Percentiles rank a stretch among this genome's conserved stretches.
Conservation (phyloP, 2,113 vertebrate genomes). For the Oriolus oriolus region DNA sequence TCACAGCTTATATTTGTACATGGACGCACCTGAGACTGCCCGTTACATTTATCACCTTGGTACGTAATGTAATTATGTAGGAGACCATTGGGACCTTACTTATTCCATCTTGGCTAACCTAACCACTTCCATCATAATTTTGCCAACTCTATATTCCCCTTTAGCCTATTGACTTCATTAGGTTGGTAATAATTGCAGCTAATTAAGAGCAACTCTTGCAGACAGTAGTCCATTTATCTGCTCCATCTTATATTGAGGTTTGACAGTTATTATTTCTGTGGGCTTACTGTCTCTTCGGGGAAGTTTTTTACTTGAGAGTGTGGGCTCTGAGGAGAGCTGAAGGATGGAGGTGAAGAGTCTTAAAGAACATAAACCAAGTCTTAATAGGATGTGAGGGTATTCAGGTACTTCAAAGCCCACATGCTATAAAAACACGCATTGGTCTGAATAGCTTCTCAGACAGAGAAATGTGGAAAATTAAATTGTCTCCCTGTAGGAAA, state of each 20-base stretch:
- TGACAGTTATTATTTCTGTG: not conserved
- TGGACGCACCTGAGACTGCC: not conserved
- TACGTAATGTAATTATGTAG: not conserved
- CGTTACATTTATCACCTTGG: not conserved
- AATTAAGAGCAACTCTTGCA: not conserved
- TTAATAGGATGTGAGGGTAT: not conserved
- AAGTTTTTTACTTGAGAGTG: not conserved
- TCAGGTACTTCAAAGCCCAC: not conserved
- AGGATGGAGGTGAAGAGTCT: not conserved
- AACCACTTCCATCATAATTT: not conserved
- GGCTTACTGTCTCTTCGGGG: not conserved
- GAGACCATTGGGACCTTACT: not conserved
- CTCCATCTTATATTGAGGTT: fast-evolving
- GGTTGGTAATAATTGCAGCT: not conserved
- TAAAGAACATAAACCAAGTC: not conserved
- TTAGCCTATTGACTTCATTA: not conserved
- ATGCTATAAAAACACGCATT: not conserved
- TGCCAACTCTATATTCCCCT: not conserved
- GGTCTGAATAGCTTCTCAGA: not conserved
- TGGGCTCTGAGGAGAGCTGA: not conserved
- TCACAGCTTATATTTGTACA: not conserved
- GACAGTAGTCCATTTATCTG: not conserved
- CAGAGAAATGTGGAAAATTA: not conserved
- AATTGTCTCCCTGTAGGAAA: not conserved
- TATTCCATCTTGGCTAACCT: not conserved